Conservation (phyloP, 2,113 vertebrate species). For the Pheucticus melanocephalus region DNA sequence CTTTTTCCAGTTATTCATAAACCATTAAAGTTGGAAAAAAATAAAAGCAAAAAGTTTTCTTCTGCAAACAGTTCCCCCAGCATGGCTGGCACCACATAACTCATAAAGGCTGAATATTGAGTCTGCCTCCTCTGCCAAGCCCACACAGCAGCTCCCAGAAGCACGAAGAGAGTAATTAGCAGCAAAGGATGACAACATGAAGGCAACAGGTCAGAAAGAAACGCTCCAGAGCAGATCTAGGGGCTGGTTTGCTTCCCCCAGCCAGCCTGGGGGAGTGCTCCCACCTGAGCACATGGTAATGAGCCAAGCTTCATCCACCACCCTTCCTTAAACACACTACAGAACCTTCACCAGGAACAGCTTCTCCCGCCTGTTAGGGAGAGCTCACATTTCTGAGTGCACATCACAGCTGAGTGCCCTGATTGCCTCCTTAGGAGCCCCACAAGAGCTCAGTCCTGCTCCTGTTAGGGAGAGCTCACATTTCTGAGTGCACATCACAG, state of each 20-base stretch:
- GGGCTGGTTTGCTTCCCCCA: background rate
- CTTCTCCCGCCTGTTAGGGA: fast-evolving
- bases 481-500: fast-evolving
- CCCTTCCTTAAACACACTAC: background rate
- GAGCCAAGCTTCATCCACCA: fast-evolving
- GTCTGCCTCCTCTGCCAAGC: background rate
- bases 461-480: fast-evolving
- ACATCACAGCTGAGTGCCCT: fast-evolving
- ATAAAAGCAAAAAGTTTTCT: fast-evolving
- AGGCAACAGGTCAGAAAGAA: background rate
- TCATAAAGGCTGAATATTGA: background rate
- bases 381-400: fast-evolving
- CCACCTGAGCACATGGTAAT: fast-evolving
- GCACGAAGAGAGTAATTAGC: background rate
- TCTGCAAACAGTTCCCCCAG: background rate
- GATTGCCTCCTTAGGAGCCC: background rate
- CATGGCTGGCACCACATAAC: background rate
- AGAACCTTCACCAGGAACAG: fast-evolving
- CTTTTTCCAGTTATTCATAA: background rate
- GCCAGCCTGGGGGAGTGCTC: background rate
- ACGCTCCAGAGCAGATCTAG: fast-evolving
- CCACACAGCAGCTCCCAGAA: background rate
- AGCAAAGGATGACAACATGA: fast-evolving
- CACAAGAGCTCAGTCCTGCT: background rate
- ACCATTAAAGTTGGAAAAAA: background rate